phyloP scores from a whole-genome alignment of 2,113 vertebrate genomes.

The cattle (Bos taurus) region DNA sequence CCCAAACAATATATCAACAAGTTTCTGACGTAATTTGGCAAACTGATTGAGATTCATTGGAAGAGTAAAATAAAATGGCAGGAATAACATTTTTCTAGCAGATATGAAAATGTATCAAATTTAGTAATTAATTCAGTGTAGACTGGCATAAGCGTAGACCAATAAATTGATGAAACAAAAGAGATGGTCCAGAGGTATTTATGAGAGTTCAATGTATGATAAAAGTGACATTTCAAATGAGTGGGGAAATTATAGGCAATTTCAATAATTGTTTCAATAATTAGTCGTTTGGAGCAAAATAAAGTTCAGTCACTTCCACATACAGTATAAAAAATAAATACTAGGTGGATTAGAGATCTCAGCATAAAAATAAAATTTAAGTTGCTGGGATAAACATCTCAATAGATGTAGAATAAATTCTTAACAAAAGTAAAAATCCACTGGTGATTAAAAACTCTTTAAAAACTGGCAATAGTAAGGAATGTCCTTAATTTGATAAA shows the following conservation, averaged over 20 bases:
- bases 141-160: background rate
- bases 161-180: background rate
- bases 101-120: conserved; percentile 6
- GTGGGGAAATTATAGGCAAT: background rate
- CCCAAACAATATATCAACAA: background rate
- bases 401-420: background rate
- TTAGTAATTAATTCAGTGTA: background rate
- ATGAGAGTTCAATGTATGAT: background rate
- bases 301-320: background rate
- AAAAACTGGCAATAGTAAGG: conserved; percentile 28
- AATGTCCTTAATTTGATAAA: background rate
- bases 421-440: conserved; percentile 12
- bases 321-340: conserved; percentile 9
- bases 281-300: background rate
- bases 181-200: background rate
- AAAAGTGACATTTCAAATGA: background rate
- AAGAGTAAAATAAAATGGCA: conserved; percentile 4
- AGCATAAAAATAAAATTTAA: conserved; percentile 10
- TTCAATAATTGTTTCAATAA: background rate
- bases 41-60: background rate
- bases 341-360: background rate
- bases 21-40: background rate
- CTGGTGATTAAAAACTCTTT: background rate
- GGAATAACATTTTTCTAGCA: background rate
- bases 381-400: background rate